Base-by-base conservation (phyloP, 2,113 vertebrate species). In the Hyperopisus bebe region DNA sequence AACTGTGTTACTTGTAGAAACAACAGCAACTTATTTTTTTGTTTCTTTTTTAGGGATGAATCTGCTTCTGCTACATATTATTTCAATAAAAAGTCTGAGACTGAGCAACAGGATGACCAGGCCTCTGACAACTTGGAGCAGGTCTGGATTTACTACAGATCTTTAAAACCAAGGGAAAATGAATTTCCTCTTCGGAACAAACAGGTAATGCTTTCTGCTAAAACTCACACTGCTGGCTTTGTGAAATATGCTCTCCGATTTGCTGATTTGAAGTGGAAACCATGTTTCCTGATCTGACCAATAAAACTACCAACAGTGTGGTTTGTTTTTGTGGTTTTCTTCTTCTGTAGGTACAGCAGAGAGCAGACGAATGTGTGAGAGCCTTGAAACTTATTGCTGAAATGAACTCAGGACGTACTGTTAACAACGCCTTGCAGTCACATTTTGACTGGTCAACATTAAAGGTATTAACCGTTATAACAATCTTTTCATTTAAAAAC, bases 11-110 rank as follows among this genome's bases (percentile, higher is more conserved):
- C 55, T 62, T n/a, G 21, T 66, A 10, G 48, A 48, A 9, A 51
- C 2, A 53, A 27, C 15, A 58, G 6, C 44, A 46, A 58, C 24
- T 17, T n/a, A 21, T 47, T 50, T 83, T 91, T 15, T 91, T 21
- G 19, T 21, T 21, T 88, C 88, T 27, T 13, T 13, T 70, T 21
- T 91, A 99, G 98, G 94, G 98, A 99, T 88, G 93, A 95, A 92
- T 99, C 98, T 0, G 96, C 97, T 42, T 97, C 98, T 15, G 98
- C 98, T 0, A 99, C 98, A 0, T 99, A 96, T 92, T 97, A 96
- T 55, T 97, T 93, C 88, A 95, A 93, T 66, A 95, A 96, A 86
- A 96, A 93, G 88, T 87, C 93, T 0, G 46, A 93, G 84, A 88
- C 90, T 5, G 95, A 96, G 70, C 90, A 47, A 51, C 90, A 93